Evolutionary conservation across 2,113 vertebrate species (phyloP).

Genomic region (Colaptes auratus): DNA sequence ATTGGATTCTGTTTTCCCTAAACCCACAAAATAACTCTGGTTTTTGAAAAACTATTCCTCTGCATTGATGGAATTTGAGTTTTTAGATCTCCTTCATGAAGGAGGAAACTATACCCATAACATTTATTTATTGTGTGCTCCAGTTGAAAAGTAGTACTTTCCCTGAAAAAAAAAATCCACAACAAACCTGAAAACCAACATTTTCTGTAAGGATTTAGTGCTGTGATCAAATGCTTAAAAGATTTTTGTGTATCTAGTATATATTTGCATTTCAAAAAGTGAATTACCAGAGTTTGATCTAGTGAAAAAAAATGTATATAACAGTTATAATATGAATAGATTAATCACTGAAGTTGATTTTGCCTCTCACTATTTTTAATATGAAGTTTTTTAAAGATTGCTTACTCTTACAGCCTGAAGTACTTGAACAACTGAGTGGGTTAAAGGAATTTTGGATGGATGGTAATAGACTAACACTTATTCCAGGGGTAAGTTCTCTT

Average conservation of each 20-base stretch:
- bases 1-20: not conserved
- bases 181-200: not conserved
- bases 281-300: not conserved
- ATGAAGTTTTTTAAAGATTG: not conserved
- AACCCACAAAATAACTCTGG: not conserved
- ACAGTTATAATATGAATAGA: not conserved
- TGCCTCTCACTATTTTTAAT: not conserved
- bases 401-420: slow-evolving; percentile 88
- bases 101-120: not conserved
- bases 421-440: slow-evolving; percentile 93
- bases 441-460: slow-evolving; percentile 99
- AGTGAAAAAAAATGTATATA: not conserved
- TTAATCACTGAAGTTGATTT: not conserved
- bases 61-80: not conserved
- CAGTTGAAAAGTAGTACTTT: not conserved
- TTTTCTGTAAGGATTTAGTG: not conserved
- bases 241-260: not conserved
- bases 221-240: not conserved
- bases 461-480: slow-evolving; percentile 92
- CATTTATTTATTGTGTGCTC: not conserved
- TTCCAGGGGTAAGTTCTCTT: slow-evolving; percentile 89
- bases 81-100: not conserved
- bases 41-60: not conserved
- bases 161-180: not conserved
- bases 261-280: not conserved